Conservation (phyloP, 2,113 vertebrate genomes). For the Lagopus muta region DNA sequence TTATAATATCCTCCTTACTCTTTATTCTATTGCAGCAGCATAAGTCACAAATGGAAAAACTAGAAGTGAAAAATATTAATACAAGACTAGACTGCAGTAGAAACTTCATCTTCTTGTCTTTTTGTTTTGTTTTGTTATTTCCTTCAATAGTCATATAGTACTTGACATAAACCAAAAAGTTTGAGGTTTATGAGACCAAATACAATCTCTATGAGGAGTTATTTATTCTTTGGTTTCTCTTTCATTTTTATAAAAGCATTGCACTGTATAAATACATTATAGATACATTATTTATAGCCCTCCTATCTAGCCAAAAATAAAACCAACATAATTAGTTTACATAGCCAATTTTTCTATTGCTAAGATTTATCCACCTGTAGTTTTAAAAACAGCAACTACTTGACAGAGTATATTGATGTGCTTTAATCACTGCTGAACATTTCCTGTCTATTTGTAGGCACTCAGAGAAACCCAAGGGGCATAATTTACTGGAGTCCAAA, state of each 20-base stretch:
- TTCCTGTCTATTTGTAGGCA: slow-evolving; percentile 47
- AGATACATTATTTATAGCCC: not conserved
- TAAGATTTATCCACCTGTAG: not conserved
- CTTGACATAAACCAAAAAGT: not conserved
- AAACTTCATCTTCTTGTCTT: not conserved
- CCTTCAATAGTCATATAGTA: not conserved
- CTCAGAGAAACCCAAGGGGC: slow-evolving; percentile 47
- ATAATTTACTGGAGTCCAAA: slow-evolving; percentile 54
- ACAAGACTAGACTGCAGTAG: not conserved
- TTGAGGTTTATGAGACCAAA: not conserved
- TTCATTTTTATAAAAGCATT: not conserved
- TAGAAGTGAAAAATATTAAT: not conserved
- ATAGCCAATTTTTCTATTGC: not conserved
- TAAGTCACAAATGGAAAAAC: not conserved
- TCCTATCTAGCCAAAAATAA: not conserved
- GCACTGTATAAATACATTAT: not conserved
- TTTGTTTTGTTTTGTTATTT: not conserved
- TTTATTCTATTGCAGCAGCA: not conserved
- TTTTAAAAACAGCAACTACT: slow-evolving; percentile 17
- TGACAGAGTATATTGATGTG: slow-evolving; percentile 28
- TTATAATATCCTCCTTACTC: not conserved
- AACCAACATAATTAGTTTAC: not conserved
- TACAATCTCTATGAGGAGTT: not conserved
- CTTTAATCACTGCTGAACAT: slow-evolving; percentile 43
- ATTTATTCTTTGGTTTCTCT: not conserved